A percentile compares a stretch with the other conserved stretches of the same genome.
phyloP scores from a whole-genome alignment of 2,113 vertebrate genomes.

The Megaceryle torquata region DNA sequence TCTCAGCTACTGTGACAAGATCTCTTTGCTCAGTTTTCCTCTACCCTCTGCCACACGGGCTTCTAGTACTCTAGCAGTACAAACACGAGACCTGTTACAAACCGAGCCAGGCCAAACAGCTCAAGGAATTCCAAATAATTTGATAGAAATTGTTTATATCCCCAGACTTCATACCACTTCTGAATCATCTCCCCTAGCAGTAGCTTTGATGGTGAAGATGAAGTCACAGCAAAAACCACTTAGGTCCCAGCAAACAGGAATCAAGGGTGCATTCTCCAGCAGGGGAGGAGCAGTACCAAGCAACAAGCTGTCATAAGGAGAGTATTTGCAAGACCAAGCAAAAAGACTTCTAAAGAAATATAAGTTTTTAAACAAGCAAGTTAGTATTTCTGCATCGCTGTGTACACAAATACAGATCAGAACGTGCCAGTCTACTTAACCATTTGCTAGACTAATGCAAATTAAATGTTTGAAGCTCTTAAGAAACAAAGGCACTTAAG shows the following conservation, averaged over 20 bases:
- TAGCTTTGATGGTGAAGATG: background rate
- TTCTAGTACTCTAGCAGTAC: background rate
- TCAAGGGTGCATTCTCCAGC: background rate
- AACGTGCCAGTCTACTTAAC: background rate
- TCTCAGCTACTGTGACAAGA: background rate
- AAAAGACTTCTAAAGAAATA: background rate
- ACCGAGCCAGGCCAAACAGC: background rate
- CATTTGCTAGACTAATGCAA: background rate
- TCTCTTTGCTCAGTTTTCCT: background rate
- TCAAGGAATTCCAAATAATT: background rate
- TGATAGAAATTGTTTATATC: background rate
- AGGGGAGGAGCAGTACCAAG: background rate
- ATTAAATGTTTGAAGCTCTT: background rate
- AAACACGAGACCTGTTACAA: background rate
- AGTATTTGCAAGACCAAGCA: background rate
- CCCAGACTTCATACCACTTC: background rate
- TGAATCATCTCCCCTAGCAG: background rate
- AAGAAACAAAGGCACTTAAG: background rate
- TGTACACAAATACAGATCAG: background rate
- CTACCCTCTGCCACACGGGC: rapidly evolving
- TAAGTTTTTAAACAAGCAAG: background rate
- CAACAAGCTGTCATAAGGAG: background rate
- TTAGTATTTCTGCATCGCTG: background rate
- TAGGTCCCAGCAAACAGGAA: background rate
- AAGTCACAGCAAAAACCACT: background rate